Percentiles rank a stretch among this genome's conserved stretches.
phyloP scores from a whole-genome alignment of 2,888 invertebrate genomes.

The Acleris literana region DNA sequence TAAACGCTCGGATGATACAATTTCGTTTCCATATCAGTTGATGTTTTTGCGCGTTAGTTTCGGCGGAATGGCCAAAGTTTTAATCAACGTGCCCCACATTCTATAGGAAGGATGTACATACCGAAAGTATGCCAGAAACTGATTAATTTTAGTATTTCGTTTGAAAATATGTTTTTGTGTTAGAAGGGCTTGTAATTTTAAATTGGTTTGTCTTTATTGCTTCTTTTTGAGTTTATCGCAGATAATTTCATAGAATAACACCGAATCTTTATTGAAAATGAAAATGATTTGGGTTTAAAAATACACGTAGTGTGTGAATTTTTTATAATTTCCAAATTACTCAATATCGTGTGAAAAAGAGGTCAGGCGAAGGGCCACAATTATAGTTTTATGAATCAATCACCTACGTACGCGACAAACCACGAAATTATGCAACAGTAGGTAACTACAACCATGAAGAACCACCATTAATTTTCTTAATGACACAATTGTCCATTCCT shows the following conservation, averaged over 20 bases:
- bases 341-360: no score
- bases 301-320: no score
- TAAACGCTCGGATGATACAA: conserved; percentile 20
- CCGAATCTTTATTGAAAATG: not conserved
- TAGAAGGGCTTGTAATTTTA: not conserved
- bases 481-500: no score
- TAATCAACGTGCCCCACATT: conserved; percentile 34
- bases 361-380: no score
- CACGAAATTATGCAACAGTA: no score
- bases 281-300: not conserved
- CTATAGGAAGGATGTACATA: conserved; percentile 2
- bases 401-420: no score
- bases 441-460: no score
- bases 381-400: no score
- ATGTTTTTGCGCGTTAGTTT: conserved; percentile 35
- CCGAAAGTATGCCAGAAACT: conserved; percentile 14
- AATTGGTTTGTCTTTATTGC: not conserved
- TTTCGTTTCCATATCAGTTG: conserved; percentile 33
- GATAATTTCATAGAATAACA: not conserved
- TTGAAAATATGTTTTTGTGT: conserved; percentile 3
- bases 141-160: conserved; percentile 23
- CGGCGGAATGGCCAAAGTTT: conserved; percentile 32
- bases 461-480: no score
- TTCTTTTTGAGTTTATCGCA: not conserved
- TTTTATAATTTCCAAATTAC: no score